phyloP scores from a whole-genome alignment of 1,140 invertebrate genomes.

The Stegodyphus dumicola region DNA sequence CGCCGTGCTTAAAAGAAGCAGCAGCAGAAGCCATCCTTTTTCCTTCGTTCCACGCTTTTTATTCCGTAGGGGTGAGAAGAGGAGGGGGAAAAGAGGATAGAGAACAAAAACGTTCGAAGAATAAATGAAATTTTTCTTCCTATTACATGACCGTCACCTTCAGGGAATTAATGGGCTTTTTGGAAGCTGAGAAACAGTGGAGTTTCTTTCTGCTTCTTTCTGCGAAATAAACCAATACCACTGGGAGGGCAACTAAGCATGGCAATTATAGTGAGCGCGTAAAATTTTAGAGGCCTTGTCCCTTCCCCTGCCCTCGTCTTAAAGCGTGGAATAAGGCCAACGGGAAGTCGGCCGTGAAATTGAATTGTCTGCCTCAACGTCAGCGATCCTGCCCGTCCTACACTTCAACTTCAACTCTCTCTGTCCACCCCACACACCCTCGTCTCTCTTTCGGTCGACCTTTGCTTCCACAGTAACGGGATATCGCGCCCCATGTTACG shows the following conservation, averaged over 20 bases:
- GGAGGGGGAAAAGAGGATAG: neutral
- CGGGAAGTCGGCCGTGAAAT: conserved; percentile 57
- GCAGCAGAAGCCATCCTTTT: conserved; percentile 36
- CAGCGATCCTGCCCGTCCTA: conserved; percentile 28
- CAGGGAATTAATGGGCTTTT: conserved; percentile 58
- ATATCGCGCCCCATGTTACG: too few species aligned
- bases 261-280: conserved; percentile 60
- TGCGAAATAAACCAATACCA: conserved; percentile 59
- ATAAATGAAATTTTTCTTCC: conserved; percentile 61
- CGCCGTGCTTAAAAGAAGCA: neutral
- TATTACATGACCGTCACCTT: conserved; percentile 57
- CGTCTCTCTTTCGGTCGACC: neutral
- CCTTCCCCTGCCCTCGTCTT: neutral
- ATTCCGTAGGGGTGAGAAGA: neutral
- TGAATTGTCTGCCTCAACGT: conserved; percentile 59
- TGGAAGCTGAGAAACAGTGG: conserved; percentile 48
- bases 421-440: neutral
- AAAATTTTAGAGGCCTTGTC: conserved; percentile 57
- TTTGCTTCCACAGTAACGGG: too few species aligned
- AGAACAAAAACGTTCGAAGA: conserved; percentile 53
- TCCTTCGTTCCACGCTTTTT: conserved; percentile 48
- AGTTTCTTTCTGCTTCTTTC: conserved; percentile 5
- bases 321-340: conserved; percentile 44
- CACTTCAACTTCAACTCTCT: conserved; percentile 52
- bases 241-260: conserved; percentile 58